Percentiles rank a stretch among this genome's conserved stretches.
phyloP scores from a whole-genome alignment of 2,888 invertebrate genomes.

The Dasysyrphus tricinctus region DNA sequence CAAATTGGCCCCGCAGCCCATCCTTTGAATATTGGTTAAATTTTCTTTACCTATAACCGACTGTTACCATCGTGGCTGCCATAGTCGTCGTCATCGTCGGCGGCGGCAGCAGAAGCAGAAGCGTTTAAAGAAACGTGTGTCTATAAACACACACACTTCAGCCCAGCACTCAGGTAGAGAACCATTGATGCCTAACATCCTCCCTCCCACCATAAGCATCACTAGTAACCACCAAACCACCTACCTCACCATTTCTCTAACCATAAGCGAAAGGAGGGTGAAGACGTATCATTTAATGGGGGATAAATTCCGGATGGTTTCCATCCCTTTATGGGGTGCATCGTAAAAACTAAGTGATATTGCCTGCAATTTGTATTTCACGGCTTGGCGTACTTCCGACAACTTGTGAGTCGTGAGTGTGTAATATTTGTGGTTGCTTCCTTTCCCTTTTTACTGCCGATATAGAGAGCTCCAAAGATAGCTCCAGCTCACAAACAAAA shows the following conservation, averaged over 20 bases:
- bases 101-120: neutral
- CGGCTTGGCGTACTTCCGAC: slow-evolving; percentile 75
- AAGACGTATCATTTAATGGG: slow-evolving; percentile 74
- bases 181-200: slow-evolving; percentile 32
- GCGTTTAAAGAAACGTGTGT: slow-evolving; percentile 65
- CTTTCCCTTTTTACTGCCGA: neutral
- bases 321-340: slow-evolving; percentile 75
- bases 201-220: slow-evolving; percentile 11
- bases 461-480: slow-evolving; percentile 1
- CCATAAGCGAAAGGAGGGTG: slow-evolving; percentile 29
- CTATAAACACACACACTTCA: slow-evolving; percentile 61
- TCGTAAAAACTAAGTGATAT: slow-evolving; percentile 76
- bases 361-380: slow-evolving; percentile 76
- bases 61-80: slow-evolving; percentile 20
- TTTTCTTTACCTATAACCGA: slow-evolving; percentile 47
- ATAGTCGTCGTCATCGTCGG: neutral
- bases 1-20: slow-evolving; percentile 43
- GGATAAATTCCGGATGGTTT: slow-evolving; percentile 75
- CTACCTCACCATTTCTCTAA: neutral
- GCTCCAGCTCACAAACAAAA: slow-evolving; percentile 18
- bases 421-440: slow-evolving; percentile 69
- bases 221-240: slow-evolving; percentile 6
- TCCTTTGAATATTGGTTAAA: slow-evolving; percentile 49
- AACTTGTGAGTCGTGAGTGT: slow-evolving; percentile 68
- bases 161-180: slow-evolving; percentile 53